Evolutionary conservation across 2,797 vertebrate species (phyloP).

Genomic region (Gymnodraco acuticeps): DNA sequence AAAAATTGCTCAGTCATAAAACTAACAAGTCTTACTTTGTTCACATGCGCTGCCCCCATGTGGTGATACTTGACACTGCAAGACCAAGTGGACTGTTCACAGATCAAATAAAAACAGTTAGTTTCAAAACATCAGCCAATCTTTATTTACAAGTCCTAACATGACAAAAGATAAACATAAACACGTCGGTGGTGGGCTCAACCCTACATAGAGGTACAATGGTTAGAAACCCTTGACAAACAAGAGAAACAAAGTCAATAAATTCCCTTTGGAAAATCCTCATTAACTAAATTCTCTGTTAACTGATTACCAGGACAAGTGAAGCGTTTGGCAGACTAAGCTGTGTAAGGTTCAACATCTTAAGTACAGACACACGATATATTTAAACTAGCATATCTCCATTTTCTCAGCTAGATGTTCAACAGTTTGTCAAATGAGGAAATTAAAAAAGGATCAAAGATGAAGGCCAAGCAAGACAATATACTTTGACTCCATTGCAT

Average conservation of each 20-base stretch:
- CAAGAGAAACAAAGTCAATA: constrained; percentile 25
- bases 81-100: neutral
- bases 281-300: neutral
- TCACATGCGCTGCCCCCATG: constrained; percentile 41
- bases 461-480: constrained; percentile 6
- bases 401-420: constrained; percentile 19
- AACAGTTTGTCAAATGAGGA: constrained; percentile 5
- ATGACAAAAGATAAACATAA: constrained; percentile 56
- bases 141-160: constrained; percentile 80
- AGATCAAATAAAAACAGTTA: neutral
- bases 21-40: neutral
- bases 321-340: constrained; percentile 23
- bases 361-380: constrained; percentile 25
- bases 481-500: constrained; percentile 9
- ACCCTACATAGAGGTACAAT: constrained; percentile 16
- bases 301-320: neutral
- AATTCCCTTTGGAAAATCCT: neutral
- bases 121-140: constrained; percentile 74
- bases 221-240: constrained; percentile 15
- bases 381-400: constrained; percentile 15
- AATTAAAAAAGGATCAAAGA: constrained; percentile 7
- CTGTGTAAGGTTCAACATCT: constrained; percentile 14
- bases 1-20: neutral
- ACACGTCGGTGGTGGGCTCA: constrained; percentile 25
- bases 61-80: constrained; percentile 34